Conservation (phyloP, 2,113 vertebrate species). For the Mola mola region DNA sequence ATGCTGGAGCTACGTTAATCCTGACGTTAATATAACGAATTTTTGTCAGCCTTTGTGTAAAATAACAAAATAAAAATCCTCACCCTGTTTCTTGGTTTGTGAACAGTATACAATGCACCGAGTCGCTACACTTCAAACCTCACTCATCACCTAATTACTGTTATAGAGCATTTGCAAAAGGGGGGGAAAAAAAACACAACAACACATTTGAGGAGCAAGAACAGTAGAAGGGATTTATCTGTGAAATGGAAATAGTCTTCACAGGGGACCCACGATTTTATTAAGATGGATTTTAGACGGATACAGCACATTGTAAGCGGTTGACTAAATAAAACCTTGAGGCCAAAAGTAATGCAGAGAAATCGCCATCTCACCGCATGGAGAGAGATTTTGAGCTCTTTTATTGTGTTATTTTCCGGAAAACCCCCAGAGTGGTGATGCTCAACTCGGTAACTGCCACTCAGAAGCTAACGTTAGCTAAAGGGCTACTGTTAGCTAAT, state of each 20-base stretch:
- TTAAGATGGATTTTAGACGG: background rate
- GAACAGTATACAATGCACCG: background rate
- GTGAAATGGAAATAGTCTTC: too few relatives aligned
- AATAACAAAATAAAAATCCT: slow-evolving; percentile 7
- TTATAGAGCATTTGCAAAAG: too few relatives aligned
- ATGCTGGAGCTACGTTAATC: background rate
- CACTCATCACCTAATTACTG: too few relatives aligned
- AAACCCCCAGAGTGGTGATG: background rate
- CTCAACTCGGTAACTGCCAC: background rate
- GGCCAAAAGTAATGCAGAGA: too few relatives aligned
- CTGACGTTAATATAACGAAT: too few relatives aligned
- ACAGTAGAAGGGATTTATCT: too few relatives aligned
- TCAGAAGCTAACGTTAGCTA: slow-evolving; percentile 55
- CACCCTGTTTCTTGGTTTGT: slow-evolving; percentile 10
- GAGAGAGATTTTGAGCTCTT: too few relatives aligned
- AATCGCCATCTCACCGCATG: too few relatives aligned
- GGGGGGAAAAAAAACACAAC: too few relatives aligned
- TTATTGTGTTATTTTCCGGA: too few relatives aligned
- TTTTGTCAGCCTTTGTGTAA: background rate
- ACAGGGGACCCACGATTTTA: too few relatives aligned
- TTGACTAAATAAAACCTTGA: background rate
- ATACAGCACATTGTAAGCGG: background rate
- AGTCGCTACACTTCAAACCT: background rate
- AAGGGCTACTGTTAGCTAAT: slow-evolving; percentile 10
- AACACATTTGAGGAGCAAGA: too few relatives aligned